A percentile compares a stretch with the other conserved stretches of the same genome.
These are phyloP conservation scores for Gerris lacustris DNA, from an alignment of 2,888 invertebrate species.

Conservation along the genomic window DNA sequence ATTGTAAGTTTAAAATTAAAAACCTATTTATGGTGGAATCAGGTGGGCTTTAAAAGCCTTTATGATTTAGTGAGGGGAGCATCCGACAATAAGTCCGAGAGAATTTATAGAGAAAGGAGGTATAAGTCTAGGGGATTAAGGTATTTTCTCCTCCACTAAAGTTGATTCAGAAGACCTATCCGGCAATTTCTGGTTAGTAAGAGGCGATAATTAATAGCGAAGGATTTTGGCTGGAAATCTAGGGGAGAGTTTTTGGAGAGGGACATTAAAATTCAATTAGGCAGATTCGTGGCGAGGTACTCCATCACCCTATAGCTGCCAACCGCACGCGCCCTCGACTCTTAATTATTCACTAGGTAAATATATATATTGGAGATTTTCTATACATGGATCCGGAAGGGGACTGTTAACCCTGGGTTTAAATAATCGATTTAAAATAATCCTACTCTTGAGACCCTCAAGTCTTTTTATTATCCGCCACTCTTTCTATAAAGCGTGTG, in stretches of 20 bases:
- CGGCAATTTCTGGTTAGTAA: conserved; percentile 2
- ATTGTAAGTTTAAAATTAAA: neutral
- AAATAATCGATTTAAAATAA: too few species aligned
- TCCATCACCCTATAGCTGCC: conserved; percentile 7
- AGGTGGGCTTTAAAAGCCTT: neutral
- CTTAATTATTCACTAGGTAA: neutral
- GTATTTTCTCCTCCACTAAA: neutral
- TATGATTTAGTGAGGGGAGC: neutral
- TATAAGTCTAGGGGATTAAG: neutral
- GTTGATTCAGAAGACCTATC: neutral
- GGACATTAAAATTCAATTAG: conserved; percentile 33
- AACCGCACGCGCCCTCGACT: conserved; percentile 21
- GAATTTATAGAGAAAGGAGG: neutral
- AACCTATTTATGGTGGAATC: neutral
- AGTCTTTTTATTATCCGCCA: too few species aligned
- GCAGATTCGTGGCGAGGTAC: conserved; percentile 18
- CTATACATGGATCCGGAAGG: too few species aligned
- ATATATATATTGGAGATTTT: neutral
- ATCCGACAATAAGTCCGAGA: neutral
- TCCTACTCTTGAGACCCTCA: too few species aligned
- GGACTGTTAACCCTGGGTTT: too few species aligned
- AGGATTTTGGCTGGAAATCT: conserved; percentile 8
- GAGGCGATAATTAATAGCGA: conserved; percentile 17
- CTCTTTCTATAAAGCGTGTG: too few species aligned
- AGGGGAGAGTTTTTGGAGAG: conserved; percentile 13